Evolutionary conservation across 2,888 invertebrate species (phyloP).

Genomic region (Lucinisca nassula): DNA sequence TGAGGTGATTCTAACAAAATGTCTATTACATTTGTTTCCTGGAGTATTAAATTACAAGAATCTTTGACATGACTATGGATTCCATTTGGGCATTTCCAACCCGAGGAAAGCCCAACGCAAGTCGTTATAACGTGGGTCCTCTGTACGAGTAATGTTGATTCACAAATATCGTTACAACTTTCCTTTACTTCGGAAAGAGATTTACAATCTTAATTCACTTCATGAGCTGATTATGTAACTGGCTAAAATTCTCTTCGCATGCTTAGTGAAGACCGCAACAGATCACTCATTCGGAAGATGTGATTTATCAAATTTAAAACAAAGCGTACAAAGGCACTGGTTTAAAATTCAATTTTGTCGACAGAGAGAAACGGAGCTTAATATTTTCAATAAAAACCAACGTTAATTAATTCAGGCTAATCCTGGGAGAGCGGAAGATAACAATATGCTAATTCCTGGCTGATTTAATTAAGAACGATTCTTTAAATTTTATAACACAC

Average conservation of each 20-base stretch:
- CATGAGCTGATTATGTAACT: not conserved
- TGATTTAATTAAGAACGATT: conserved; percentile 1
- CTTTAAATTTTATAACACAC: not conserved
- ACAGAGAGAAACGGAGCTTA: not conserved
- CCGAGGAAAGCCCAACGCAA: too few relatives aligned
- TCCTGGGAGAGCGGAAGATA: not conserved
- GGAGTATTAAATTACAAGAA: too few relatives aligned
- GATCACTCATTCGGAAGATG: not conserved
- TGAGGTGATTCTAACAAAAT: too few relatives aligned
- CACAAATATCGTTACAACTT: not conserved
- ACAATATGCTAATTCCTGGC: not conserved
- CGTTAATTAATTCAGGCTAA: not conserved
- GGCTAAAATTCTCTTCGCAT: not conserved
- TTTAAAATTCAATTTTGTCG: not conserved
- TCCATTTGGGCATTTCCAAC: too few relatives aligned
- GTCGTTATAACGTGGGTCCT: too few relatives aligned
- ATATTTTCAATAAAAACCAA: not conserved
- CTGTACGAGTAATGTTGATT: too few relatives aligned
- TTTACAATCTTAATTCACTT: not conserved
- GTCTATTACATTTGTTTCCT: too few relatives aligned
- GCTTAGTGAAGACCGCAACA: not conserved
- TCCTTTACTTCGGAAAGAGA: not conserved
- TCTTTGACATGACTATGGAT: too few relatives aligned
- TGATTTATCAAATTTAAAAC: not conserved
- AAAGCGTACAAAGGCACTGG: not conserved